phyloP scores from a whole-genome alignment of 2,888 invertebrate species.

The Synergus japonicus region DNA sequence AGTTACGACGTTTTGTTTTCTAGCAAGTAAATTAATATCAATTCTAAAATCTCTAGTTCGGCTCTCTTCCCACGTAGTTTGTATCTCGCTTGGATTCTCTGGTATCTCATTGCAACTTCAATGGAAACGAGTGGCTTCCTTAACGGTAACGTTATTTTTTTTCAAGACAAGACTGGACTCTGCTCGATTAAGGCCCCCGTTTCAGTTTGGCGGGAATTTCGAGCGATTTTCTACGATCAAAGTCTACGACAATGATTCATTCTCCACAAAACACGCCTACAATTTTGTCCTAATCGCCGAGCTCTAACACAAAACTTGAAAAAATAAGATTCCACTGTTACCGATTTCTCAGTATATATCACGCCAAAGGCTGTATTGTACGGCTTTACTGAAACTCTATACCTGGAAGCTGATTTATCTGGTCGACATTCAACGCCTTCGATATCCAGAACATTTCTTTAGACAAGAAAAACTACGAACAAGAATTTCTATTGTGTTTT shows the following conservation, averaged over 20 bases:
- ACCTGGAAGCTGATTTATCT: constrained; percentile 22
- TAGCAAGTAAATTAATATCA: constrained; percentile 7
- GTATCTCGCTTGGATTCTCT: constrained; percentile 45
- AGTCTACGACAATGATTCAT: background rate
- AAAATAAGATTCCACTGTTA: background rate
- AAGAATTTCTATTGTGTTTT: background rate
- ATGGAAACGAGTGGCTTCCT: constrained; percentile 62
- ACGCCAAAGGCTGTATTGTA: background rate
- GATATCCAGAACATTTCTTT: constrained; percentile 11
- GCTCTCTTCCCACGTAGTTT: constrained; percentile 35
- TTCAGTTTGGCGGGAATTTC: constrained; percentile 51
- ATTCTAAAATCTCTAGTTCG: constrained; percentile 34
- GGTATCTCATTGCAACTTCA: constrained; percentile 56
- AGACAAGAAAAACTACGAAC: background rate
- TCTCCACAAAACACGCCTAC: background rate
- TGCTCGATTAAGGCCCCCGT: constrained; percentile 48
- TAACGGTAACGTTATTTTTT: constrained; percentile 69
- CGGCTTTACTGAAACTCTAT: background rate
- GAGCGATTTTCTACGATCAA: background rate
- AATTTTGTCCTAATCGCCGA: background rate
- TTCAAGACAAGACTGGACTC: constrained; percentile 52
- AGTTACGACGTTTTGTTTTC: constrained; percentile 1
- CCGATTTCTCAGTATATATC: constrained; percentile 11
- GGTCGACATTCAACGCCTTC: constrained; percentile 13
- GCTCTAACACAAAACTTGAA: background rate